Percentiles rank a stretch among this genome's conserved stretches.
These are phyloP conservation scores for Temnothorax rugatulus DNA, from an alignment of 2,888 invertebrate species.

Conservation along the genomic window DNA sequence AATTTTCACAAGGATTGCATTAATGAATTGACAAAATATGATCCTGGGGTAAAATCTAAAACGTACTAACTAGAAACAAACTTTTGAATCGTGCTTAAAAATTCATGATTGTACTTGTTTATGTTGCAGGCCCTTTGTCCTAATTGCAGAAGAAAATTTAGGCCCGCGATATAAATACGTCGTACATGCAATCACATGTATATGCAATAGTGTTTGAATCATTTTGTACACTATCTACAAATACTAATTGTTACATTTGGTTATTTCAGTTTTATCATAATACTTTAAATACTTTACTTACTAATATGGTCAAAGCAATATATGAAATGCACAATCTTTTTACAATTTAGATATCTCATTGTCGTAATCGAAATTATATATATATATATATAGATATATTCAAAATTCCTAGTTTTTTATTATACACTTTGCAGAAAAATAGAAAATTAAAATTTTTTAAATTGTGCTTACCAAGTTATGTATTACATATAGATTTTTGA, in stretches of 20 bases:
- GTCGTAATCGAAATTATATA: not conserved
- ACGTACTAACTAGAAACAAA: not conserved
- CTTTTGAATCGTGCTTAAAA: not conserved
- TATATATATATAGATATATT: not conserved
- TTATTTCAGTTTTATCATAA: not conserved
- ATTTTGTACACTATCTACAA: constrained; percentile 15
- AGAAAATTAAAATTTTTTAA: not conserved
- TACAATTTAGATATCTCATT: not conserved
- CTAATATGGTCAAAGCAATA: not conserved
- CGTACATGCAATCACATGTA: too few relatives aligned
- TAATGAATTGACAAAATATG: not conserved
- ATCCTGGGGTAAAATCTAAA: constrained; percentile 36
- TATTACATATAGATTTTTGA: not conserved
- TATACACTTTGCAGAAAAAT: not conserved
- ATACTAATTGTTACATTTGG: not conserved
- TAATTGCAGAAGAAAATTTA: constrained; percentile 44
- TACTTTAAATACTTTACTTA: not conserved
- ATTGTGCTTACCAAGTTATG: not conserved
- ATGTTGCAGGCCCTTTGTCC: constrained; percentile 46
- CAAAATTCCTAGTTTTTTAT: not conserved
- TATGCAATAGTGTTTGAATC: not conserved
- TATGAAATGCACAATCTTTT: not conserved
- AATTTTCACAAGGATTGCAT: constrained; percentile 40
- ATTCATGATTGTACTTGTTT: constrained; percentile 7
- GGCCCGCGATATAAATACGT: not conserved